Evolutionary conservation across 2,888 invertebrate species (phyloP).

Genomic region (Argynnis bischoffii): DNA sequence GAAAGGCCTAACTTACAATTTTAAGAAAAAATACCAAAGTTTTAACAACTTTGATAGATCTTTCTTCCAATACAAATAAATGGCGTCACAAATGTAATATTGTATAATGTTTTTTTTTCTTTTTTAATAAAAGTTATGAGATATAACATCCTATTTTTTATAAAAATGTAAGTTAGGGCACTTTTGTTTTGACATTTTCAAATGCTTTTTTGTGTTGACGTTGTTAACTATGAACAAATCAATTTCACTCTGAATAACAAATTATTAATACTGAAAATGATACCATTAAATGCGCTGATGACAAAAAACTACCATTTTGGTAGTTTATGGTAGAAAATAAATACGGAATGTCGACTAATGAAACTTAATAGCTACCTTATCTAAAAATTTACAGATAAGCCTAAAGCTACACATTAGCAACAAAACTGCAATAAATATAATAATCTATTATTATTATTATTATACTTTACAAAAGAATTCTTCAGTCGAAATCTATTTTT

Average conservation of each 20-base stretch:
- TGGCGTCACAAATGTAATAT: too few species aligned
- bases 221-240: constrained; percentile 20
- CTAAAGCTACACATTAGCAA: constrained; percentile 49
- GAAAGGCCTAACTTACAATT: too few species aligned
- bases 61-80: too few species aligned
- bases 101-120: too few species aligned
- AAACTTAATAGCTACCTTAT: constrained; percentile 42
- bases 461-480: constrained; percentile 46
- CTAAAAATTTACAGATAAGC: constrained; percentile 56
- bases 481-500: constrained; percentile 41
- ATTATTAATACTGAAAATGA: constrained; percentile 38
- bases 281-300: constrained; percentile 25
- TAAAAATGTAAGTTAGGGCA: too few species aligned
- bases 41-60: too few species aligned
- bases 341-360: constrained; percentile 53
- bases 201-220: neutral
- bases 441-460: constrained; percentile 40
- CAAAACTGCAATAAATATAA: constrained; percentile 55
- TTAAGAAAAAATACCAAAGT: too few species aligned
- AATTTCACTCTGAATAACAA: constrained; percentile 27
- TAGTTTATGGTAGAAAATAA: constrained; percentile 50
- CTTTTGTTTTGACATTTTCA: too few species aligned
- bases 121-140: too few species aligned
- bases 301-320: constrained; percentile 39
- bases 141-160: too few species aligned